A percentile compares a stretch with the other conserved stretches of the same genome.
Conservation (phyloP, 2,113 vertebrate species). For the Siniperca chuatsi region DNA sequence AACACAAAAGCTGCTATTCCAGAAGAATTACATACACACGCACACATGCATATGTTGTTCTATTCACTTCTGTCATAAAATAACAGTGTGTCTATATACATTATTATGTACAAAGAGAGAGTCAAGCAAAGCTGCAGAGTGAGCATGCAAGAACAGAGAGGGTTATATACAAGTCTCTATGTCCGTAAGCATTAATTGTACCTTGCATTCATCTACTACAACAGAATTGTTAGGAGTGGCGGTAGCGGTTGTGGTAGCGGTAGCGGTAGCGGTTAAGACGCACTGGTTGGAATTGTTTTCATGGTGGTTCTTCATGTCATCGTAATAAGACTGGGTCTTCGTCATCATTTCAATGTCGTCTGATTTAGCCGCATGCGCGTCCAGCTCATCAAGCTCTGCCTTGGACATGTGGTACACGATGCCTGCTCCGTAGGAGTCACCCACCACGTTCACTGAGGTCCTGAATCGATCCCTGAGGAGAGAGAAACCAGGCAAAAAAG, state of each 20-base stretch:
- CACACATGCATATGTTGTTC: constrained; percentile 57
- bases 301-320: constrained; percentile 97
- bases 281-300: constrained; percentile 99
- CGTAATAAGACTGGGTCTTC: constrained; percentile 95
- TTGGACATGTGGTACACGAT: constrained; percentile 98
- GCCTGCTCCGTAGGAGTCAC: constrained; percentile 97
- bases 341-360: constrained; percentile 98
- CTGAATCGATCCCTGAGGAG: constrained; percentile 94
- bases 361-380: constrained; percentile 88
- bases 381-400: constrained; percentile 92
- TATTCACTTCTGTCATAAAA: constrained; percentile 53
- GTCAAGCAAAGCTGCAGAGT: constrained; percentile 69
- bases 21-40: constrained; percentile 41
- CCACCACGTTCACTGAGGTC: constrained; percentile 98
- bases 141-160: constrained; percentile 80
- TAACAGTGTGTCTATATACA: constrained; percentile 52
- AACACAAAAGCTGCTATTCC: constrained; percentile 85
- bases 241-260: constrained; percentile 67
- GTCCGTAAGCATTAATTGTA: constrained; percentile 94
- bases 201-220: constrained; percentile 99
- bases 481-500: neutral
- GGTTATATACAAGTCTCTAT: constrained; percentile 94
- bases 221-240: constrained; percentile 94
- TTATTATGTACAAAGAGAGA: constrained; percentile 57
- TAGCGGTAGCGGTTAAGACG: constrained; percentile 87